Percentiles rank a stretch among this genome's conserved stretches.
These are phyloP conservation scores for Acromyrmex charruanus DNA, from an alignment of 1,140 invertebrate species.

Conservation along the genomic window DNA sequence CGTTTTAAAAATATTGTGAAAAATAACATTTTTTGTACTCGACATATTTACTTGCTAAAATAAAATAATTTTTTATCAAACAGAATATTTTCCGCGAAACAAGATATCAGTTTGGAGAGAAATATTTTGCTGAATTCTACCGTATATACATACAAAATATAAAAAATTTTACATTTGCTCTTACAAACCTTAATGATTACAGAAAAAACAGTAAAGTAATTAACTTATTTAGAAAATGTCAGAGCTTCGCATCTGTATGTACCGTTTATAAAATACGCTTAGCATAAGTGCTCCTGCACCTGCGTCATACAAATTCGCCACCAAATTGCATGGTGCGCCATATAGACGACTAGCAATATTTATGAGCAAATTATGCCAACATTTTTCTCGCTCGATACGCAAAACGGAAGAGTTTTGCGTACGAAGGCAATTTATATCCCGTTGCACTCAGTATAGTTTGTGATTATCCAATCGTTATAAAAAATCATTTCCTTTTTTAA, in stretches of 20 bases:
- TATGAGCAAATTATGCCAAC: constrained; percentile 71
- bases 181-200: background rate
- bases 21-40: constrained; percentile 2
- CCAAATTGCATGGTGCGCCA: constrained; percentile 58
- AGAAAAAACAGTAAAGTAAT: background rate
- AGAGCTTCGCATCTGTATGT: background rate
- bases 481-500: background rate
- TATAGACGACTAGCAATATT: constrained; percentile 56
- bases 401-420: constrained; percentile 34
- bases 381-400: constrained; percentile 57
- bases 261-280: constrained; percentile 58
- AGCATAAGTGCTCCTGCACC: constrained; percentile 64
- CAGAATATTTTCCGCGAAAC: constrained; percentile 8
- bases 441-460: constrained; percentile 1
- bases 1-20: background rate
- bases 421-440: constrained; percentile 49
- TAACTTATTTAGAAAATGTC: constrained; percentile 39
- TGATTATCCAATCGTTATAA: background rate
- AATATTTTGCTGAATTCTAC: background rate
- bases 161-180: background rate
- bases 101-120: background rate
- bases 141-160: background rate
- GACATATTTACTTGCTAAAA: background rate
- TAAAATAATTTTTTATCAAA: constrained; percentile 5
- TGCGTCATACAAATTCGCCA: constrained; percentile 67